Base-by-base conservation (phyloP, 2,888 invertebrate genomes). In the Galeruca laticollis region DNA sequence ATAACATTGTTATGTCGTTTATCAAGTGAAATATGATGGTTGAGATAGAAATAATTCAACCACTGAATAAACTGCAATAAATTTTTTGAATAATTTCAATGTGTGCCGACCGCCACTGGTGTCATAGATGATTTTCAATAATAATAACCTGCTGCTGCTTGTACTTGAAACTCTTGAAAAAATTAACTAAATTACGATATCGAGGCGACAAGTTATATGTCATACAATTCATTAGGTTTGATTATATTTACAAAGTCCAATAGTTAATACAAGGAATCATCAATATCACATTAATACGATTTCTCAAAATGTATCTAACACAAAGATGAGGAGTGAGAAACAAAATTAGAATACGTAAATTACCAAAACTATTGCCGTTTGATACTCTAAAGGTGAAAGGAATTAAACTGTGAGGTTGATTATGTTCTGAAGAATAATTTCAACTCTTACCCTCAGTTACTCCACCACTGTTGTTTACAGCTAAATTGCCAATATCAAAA, bases 91-190 rank as follows among this genome's bases (percentile, higher is more conserved):
- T 37, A n/a, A 15, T n/a, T 47, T 15, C 15, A 6, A 15, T 5
- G 47, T 47, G 8, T 47, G 2, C 47, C 2, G 47, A 47, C n/a
- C 47, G 47, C 47, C 47, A 47, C 47, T 47, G 47, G 15, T 47
- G 8, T 47, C 47, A 47, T 47, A 47, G 15, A 47, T 47, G 47
- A 18, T 47, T 47, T 18, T 18, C 15, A 47, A 47, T 52, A 52
- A 47, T 52, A 52, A 52, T 26, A 26, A 26, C 26, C 20, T 26
- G 21, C 26, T 52, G 26, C 26, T 21, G 11, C 52, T 52, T 52
- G 52, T 52, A 52, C 52, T 52, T 52, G 52, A 52, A 52, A 26
- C 4, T 52, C n/a, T 52, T 52, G 26, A 52, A 52, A 52, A 52
- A 26, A 52, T 18, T 52, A 26, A 26, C 26, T 26, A 52, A 52